Evolutionary conservation across 2,797 vertebrate genomes (phyloP), one percentile per base, ranked within the genome.

Genomic region (Florisuga fusca): DNA sequence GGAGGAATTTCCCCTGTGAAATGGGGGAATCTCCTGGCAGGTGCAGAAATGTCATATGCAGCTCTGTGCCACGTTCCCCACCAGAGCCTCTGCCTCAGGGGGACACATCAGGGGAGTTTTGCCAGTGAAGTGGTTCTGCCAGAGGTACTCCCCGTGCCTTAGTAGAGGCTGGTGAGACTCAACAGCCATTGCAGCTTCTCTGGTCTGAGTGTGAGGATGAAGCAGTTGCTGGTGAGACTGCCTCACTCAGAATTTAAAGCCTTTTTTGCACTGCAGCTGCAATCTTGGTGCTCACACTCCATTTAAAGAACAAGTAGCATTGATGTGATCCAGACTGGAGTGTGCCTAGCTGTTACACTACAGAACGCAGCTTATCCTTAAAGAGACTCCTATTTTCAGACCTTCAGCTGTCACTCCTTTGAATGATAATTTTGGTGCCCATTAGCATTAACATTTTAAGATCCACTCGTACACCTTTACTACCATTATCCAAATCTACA

Each of bases 91-190:
- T 34, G 18, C 15, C 33, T 20, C 3, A 2, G 14, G 34, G 34
- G 34, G 68, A 33, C 0, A 0, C 9, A 8, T 7, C 0, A 0
- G 13, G 34, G 38, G 22, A 74, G 54, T 93, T 92, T 85, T 6
- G 1, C 14, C n/a, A 55, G 22, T 7, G 38, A 86, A 82, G 27
- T 26, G 26, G 15, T 53, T 12, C 50, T 59, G 33, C 7, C 29
- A 48, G 25, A 29, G n/a, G 69, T 50, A 23, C 57, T 85, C 77
- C 61, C 79, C 2, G 0, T 74, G 57, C 29, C 54, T 83, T 27
- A 25, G 19, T 74, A 43, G 45, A 73, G 64, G 27, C 34, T 46
- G 61, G 53, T 36, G 33, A 54, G 45, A 36, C 55, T 59, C 11
- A 85, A 20, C 57, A 71, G 78, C n/a, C 1, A 0, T 45, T 59